phyloP scores from a whole-genome alignment of 1,140 invertebrate species.

The Drusus annulatus region DNA sequence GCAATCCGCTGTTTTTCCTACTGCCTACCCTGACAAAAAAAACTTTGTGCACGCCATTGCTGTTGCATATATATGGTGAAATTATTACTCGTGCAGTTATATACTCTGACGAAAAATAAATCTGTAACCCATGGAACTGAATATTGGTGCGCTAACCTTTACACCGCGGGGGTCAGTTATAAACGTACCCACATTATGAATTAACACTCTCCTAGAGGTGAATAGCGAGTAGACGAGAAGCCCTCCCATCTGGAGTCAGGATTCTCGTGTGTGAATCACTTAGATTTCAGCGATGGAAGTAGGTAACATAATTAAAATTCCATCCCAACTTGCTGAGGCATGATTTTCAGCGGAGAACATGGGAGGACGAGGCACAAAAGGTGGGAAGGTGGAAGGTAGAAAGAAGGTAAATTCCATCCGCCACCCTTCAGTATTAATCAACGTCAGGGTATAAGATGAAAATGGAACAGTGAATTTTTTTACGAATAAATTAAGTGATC shows the following conservation, averaged over 20 bases:
- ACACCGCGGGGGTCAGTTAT: no score
- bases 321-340: slow-evolving; percentile 34
- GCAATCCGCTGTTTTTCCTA: no score
- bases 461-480: slow-evolving; percentile 13
- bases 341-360: slow-evolving; percentile 15
- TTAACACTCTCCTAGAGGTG: no score
- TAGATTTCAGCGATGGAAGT: slow-evolving; percentile 4
- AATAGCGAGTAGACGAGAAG: no score
- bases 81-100: no score
- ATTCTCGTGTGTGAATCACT: slow-evolving; percentile 18
- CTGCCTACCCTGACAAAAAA: no score
- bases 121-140: no score
- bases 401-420: not conserved
- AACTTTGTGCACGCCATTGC: no score
- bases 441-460: slow-evolving; percentile 27
- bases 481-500: not conserved
- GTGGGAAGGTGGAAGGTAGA: not conserved
- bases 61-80: no score
- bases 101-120: no score
- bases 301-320: slow-evolving; percentile 32
- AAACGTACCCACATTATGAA: no score
- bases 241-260: not conserved
- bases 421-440: slow-evolving; percentile 45
- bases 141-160: no score
- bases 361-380: slow-evolving; percentile 29